Evolutionary conservation across 2,113 vertebrate species (phyloP).

Genomic region (Andinoacara biseriatus): DNA sequence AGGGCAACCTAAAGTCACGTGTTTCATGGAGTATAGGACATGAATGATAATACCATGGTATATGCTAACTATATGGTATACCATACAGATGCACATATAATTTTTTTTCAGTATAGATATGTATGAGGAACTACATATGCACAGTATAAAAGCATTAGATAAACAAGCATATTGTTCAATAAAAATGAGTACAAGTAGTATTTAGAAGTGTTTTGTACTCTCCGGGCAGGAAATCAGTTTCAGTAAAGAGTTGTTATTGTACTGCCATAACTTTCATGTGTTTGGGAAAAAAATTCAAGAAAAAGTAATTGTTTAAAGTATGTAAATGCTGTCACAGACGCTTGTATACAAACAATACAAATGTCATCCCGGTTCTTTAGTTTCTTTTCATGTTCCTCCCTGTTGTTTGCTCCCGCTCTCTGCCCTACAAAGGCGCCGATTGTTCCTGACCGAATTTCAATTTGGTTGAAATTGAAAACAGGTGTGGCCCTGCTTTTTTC

Average conservation of each 20-base stretch:
- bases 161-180: background rate
- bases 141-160: background rate
- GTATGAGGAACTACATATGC: background rate
- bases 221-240: background rate
- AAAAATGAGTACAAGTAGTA: background rate
- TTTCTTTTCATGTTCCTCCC: conserved; percentile 21
- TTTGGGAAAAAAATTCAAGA: background rate
- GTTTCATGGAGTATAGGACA: background rate
- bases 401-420: conserved; percentile 35
- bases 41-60: background rate
- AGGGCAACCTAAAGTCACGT: background rate
- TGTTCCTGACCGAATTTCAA: conserved; percentile 70
- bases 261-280: background rate
- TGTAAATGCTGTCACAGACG: background rate
- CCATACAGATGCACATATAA: too few relatives aligned
- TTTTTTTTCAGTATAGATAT: background rate
- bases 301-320: background rate
- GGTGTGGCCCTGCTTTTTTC: conserved; percentile 66
- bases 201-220: background rate
- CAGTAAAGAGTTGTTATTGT: background rate
- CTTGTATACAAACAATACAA: conserved; percentile 12
- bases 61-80: too few relatives aligned
- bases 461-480: conserved; percentile 76
- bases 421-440: conserved; percentile 70
- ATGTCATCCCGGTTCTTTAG: conserved; percentile 11